phyloP scores from a whole-genome alignment of 1,140 invertebrate genomes.

The Drosophila cardini region DNA sequence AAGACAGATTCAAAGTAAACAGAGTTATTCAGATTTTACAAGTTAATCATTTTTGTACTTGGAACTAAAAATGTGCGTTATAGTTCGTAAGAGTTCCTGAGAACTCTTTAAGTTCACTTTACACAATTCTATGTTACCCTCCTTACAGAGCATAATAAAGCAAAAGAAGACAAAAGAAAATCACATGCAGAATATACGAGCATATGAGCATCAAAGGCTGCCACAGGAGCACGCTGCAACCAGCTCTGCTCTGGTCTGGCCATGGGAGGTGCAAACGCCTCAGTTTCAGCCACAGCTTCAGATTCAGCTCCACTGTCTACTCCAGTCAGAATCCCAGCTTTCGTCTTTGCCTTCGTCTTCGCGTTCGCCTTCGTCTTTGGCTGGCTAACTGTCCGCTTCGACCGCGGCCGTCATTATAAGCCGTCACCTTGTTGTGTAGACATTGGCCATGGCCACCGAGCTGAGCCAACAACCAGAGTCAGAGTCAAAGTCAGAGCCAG shows the following conservation, averaged over 20 bases:
- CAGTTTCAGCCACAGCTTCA: slow-evolving; percentile 36
- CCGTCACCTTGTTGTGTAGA: slow-evolving; percentile 82
- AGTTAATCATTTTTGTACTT: no score
- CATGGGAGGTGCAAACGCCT: slow-evolving; percentile 76
- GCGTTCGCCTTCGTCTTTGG: slow-evolving; percentile 21
- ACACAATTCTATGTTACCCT: no score
- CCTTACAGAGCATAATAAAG: slow-evolving; percentile 1
- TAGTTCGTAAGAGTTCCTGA: no score
- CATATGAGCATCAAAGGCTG: slow-evolving; percentile 32
- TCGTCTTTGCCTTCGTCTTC: slow-evolving; percentile 16
- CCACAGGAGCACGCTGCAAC: slow-evolving; percentile 49
- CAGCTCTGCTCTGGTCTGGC: slow-evolving; percentile 10
- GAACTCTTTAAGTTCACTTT: no score
- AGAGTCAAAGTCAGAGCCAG: slow-evolving; percentile 25
- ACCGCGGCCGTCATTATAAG: slow-evolving; percentile 73
- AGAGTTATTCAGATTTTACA: no score
- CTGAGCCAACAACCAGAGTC: slow-evolving; percentile 33
- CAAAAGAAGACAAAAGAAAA: slow-evolving; percentile 4
- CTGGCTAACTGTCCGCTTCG: slow-evolving; percentile 42
- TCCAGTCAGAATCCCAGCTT: not conserved
- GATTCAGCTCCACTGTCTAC: slow-evolving; percentile 22
- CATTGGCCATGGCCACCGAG: slow-evolving; percentile 81
- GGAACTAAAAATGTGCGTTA: no score
- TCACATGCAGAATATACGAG: slow-evolving; percentile 26
- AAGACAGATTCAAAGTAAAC: no score